Evolutionary conservation across 2,113 vertebrate species (phyloP), one percentile per base, ranked within the genome.

Genomic region (Tachycineta bicolor): DNA sequence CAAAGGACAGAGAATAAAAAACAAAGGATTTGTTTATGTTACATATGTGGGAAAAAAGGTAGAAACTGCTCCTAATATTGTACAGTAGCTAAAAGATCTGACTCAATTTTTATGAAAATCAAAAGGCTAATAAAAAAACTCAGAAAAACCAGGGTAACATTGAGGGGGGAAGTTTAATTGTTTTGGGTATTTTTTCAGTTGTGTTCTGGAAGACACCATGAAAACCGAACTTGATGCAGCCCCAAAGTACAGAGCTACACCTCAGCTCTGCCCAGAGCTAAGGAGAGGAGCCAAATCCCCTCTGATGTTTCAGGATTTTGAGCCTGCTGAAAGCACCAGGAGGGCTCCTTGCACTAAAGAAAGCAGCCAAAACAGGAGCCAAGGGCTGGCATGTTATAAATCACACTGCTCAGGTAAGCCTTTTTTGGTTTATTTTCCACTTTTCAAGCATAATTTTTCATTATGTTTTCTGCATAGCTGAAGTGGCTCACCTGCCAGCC

Each of bases 381-480:
- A 76, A 60, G 49, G 24, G 20, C 44, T 76, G 78, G 65, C 58
- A 41, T 8, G 13, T 31, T 46, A 52, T 23, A 47, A 76, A 53
- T 76, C 7, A 1, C 14, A 0, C 55, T 46, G 43, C 56, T 89
- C 62, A 15, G 21, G 44, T 52, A 20, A 46, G 22, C 10, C 24
- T 39, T n/a, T 9, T 25, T 26, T 65, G 16, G 9, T 8, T 11
- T 7, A 0, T 10, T 18, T 47, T 46, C 2, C 9, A 1, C 3
- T 28, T 44, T 33, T 79, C 15, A 31, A 18, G 6, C 21, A 23
- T 4, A 11, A 19, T 39, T 75, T 71, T 64, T 11, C 5, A 31
- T 14, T 6, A 24, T 50, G 39, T 63, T 83, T 56, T 19, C 23
- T 41, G 15, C 56, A 10, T 22, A n/a, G 28, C 59, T 46, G 33